Percentiles rank a stretch among this genome's conserved stretches.
Evolutionary conservation across 1,140 invertebrate genomes (phyloP).

Genomic region (Diprion similis): DNA sequence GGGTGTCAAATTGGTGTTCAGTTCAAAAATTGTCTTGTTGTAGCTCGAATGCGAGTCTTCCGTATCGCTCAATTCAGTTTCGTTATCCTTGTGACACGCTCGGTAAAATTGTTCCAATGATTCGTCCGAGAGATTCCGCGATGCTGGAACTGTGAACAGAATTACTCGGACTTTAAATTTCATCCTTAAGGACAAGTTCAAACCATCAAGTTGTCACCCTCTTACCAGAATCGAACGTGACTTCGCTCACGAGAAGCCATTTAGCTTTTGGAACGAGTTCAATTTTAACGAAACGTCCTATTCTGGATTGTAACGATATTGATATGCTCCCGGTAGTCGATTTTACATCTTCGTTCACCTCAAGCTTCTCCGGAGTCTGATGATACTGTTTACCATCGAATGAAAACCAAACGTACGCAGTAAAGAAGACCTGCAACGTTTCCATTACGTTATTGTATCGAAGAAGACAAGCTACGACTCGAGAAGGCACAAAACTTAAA

Average conservation of each 20-base stretch:
- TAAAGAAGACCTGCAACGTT: slow-evolving; percentile 71
- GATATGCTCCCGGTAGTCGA: slow-evolving; percentile 73
- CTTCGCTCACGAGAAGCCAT: slow-evolving; percentile 90
- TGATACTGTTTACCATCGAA: slow-evolving; percentile 78
- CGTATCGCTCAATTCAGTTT: slow-evolving; percentile 37
- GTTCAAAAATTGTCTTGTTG: slow-evolving; percentile 51
- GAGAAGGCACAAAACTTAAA: no score
- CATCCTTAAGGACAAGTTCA: slow-evolving; percentile 5
- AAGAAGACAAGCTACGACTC: slow-evolving; percentile 23
- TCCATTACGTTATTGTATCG: not conserved
- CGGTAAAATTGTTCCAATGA: slow-evolving; percentile 57
- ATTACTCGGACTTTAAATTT: slow-evolving; percentile 16
- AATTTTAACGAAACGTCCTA: slow-evolving; percentile 79
- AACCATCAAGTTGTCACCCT: slow-evolving; percentile 28
- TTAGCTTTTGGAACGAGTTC: slow-evolving; percentile 81
- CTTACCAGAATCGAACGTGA: slow-evolving; percentile 80
- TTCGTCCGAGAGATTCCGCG: slow-evolving; percentile 57
- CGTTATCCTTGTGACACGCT: slow-evolving; percentile 38
- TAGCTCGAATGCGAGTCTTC: slow-evolving; percentile 32
- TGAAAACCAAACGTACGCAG: slow-evolving; percentile 78
- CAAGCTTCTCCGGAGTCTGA: slow-evolving; percentile 56
- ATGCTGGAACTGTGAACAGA: slow-evolving; percentile 43
- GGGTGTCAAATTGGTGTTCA: slow-evolving; percentile 62
- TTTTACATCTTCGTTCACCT: slow-evolving; percentile 62
- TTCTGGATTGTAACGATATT: slow-evolving; percentile 76